A percentile compares a stretch with the other conserved stretches of the same genome.
phyloP scores from a whole-genome alignment of 1,140 invertebrate species.

The Planococcus citri region DNA sequence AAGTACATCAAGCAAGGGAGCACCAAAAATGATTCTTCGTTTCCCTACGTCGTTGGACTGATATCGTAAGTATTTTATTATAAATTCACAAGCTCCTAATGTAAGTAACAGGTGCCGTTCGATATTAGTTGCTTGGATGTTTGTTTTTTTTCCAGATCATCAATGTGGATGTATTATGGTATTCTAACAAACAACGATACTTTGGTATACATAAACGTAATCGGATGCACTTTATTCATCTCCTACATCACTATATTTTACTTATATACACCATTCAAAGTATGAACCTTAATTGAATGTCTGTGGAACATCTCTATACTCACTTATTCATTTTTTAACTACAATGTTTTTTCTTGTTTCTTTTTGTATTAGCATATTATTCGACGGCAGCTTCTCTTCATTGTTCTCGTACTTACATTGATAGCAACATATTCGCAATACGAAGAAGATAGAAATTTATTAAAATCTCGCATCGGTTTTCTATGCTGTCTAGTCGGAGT shows the following conservation, averaged over 20 bases:
- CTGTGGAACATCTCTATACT: neutral
- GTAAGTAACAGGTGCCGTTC: neutral
- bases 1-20: constrained; percentile 12
- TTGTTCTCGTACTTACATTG: neutral
- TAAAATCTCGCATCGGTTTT: constrained; percentile 10
- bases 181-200: neutral
- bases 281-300: neutral
- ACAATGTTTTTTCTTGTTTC: too few species aligned
- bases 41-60: neutral
- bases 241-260: constrained; percentile 10
- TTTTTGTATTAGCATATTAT: neutral
- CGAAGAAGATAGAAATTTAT: neutral
- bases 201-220: neutral
- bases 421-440: neutral
- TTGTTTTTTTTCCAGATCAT: neutral
- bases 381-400: neutral
- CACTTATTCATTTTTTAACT: neutral
- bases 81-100: too few species aligned
- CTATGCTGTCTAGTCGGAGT: neutral
- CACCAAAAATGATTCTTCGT: constrained; percentile 10
- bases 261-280: constrained; percentile 11
- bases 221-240: constrained; percentile 9
- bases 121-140: neutral
- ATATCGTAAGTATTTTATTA: neutral
- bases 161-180: constrained; percentile 8